Conservation (phyloP, 2,888 invertebrate species). For the Torymus texanus region DNA sequence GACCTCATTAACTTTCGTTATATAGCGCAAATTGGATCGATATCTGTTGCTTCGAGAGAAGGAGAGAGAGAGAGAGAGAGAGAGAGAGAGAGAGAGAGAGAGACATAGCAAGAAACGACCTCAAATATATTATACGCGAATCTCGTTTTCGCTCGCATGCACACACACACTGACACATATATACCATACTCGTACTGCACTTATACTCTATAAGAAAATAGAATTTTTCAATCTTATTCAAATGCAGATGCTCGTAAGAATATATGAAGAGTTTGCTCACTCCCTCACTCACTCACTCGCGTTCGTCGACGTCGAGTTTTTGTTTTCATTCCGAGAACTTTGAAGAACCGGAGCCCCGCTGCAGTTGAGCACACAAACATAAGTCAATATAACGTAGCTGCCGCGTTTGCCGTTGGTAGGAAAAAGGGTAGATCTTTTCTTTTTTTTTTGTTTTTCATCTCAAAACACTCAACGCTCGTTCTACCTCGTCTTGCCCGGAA, state of each 20-base stretch:
- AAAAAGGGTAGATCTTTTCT: conserved; percentile 49
- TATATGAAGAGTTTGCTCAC: conserved; percentile 35
- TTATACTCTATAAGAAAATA: conserved; percentile 13
- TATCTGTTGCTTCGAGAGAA: conserved; percentile 51
- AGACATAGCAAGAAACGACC: background rate
- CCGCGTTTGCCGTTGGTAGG: background rate
- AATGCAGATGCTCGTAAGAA: conserved; percentile 36
- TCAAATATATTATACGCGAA: conserved; percentile 20
- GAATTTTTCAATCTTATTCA: conserved; percentile 49
- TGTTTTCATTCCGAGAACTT: conserved; percentile 55
- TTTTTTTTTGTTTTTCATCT: no score
- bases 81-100: no score
- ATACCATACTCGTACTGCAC: no score
- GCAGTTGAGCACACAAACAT: conserved; percentile 57
- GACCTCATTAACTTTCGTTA: conserved; percentile 52
- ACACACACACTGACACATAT: no score
- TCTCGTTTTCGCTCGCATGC: background rate
- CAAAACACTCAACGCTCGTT: conserved; percentile 42
- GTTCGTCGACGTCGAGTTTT: conserved; percentile 42
- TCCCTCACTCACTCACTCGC: no score
- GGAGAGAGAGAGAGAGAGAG: no score
- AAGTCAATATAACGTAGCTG: conserved; percentile 49
- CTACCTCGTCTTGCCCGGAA: conserved; percentile 1
- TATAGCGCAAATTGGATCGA: conserved; percentile 51
- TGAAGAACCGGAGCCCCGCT: conserved; percentile 21